phyloP scores from a whole-genome alignment of 2,797 vertebrate genomes.

The Thalassophryne amazonica region DNA sequence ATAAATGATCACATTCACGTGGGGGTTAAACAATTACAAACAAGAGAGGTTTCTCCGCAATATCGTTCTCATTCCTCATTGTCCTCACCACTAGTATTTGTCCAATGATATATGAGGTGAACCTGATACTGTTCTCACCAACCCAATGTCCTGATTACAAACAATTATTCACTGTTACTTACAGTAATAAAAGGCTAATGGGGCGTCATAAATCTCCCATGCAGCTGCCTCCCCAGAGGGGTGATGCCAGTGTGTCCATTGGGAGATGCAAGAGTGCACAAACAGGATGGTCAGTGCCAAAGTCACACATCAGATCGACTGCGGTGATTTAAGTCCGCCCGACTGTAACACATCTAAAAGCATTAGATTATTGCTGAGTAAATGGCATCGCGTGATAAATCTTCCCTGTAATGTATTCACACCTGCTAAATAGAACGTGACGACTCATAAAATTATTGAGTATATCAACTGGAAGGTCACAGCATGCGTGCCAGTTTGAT shows the following conservation, averaged over 20 bases:
- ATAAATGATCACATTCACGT: conserved; percentile 33
- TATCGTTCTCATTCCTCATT: conserved; percentile 47
- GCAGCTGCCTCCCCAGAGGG: conserved; percentile 29
- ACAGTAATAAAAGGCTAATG: conserved; percentile 77
- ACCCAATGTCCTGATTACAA: conserved; percentile 75
- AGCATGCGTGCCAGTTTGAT: conserved; percentile 3
- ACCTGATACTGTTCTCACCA: conserved; percentile 69
- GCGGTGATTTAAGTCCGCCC: conserved; percentile 3
- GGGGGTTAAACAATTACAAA: conserved; percentile 59
- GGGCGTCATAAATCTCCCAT: conserved; percentile 68
- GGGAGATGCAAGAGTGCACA: conserved; percentile 6
- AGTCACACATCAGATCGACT: conserved; percentile 24
- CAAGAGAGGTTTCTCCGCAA: conserved; percentile 33
- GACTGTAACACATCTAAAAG: not conserved
- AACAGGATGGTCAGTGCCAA: conserved; percentile 18
- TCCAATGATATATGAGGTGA: conserved; percentile 72
- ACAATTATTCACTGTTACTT: conserved; percentile 80
- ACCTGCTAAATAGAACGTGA: not conserved
- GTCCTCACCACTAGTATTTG: conserved; percentile 44
- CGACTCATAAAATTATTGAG: conserved; percentile 5
- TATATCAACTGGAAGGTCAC: not conserved
- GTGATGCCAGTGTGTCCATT: conserved; percentile 12
- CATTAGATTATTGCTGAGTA: conserved; percentile 8
- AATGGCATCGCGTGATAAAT: conserved; percentile 4
- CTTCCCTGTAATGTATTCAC: not conserved